phyloP scores from a whole-genome alignment of 2,888 invertebrate species.

The Panopea generosa region DNA sequence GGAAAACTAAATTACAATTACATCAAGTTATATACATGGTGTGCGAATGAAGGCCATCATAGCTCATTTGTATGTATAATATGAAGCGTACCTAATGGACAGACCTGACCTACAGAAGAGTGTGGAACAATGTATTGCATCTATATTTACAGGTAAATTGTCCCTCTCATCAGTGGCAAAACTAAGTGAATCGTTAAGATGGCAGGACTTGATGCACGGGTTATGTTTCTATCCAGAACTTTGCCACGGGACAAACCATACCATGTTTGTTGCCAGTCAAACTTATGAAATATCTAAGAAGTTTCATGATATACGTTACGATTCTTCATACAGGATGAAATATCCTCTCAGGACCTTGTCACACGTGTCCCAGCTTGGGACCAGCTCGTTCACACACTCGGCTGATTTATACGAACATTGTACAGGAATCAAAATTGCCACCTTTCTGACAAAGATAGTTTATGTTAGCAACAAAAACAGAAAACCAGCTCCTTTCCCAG shows the following conservation, averaged over 20 bases:
- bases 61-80: no score
- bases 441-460: conserved; percentile 14
- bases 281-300: conserved; percentile 11
- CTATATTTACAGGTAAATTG: conserved; percentile 51
- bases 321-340: conserved; percentile 22
- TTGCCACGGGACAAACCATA: conserved; percentile 20
- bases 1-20: no score
- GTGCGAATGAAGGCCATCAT: no score
- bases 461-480: conserved; percentile 22
- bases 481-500: conserved; percentile 27
- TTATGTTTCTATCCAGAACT: conserved; percentile 24
- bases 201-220: conserved; percentile 45
- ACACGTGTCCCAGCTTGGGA: conserved; percentile 36
- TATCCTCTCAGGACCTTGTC: conserved; percentile 11
- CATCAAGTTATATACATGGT: no score
- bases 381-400: conserved; percentile 14
- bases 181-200: conserved; percentile 36
- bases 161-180: conserved; percentile 48
- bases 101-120: no score
- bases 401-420: conserved; percentile 12
- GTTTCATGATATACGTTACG: conserved; percentile 20
- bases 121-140: no score
- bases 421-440: conserved; percentile 11
- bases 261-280: conserved; percentile 40
- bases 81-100: no score